Base-by-base conservation (phyloP, 2,797 vertebrate genomes). In the Streptopelia turtur region DNA sequence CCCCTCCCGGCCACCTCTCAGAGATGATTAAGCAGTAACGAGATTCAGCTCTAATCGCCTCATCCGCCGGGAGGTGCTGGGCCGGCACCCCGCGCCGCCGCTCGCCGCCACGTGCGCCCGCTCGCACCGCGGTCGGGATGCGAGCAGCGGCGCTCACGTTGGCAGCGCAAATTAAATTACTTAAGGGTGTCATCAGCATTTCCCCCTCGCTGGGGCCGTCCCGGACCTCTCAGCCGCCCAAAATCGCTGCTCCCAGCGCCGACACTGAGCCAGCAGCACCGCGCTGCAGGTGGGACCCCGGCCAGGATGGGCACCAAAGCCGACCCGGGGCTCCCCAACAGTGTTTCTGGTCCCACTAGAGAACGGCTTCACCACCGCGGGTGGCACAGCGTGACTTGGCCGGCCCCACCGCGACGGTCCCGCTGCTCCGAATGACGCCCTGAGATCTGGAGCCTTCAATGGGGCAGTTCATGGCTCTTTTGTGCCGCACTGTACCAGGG, bases 11-110 rank as follows among this genome's bases (percentile, higher is more conserved):
- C 24, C 78, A 37, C 8, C 82, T 25, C 75, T 71, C n/a, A 10
- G 60, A 55, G 65, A 15, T 71, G 83, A 90, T 94, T 90, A 95
- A 89, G 92, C 68, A 47, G 66, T 96, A 97, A 97, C 41, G 9
- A 95, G 97, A 94, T 94, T 95, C 6, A 10, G 41, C 41, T 55
- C 69, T 96, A 95, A 97, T 97, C 88, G 1, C 78, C 87, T 95
- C 74, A 66, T 45, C 89, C 64, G 89, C 52, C 41, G 76, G 35
- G 0, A 57, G 89, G 91, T 1, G 76, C 31, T 18, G 53, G 89
- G 64, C 50, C 13, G 71, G 71, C 60, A 16, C 66, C 71, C 47
- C 18, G 6, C 0, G 21, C 90, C 47, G 39, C 92, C 5, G 91
- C 8, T 53, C 87, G 71, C 72, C 13, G 1, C 90, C 95, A 95